Evolutionary conservation across 1,140 invertebrate genomes (phyloP).

Genomic region (Galendromus occidentalis): DNA sequence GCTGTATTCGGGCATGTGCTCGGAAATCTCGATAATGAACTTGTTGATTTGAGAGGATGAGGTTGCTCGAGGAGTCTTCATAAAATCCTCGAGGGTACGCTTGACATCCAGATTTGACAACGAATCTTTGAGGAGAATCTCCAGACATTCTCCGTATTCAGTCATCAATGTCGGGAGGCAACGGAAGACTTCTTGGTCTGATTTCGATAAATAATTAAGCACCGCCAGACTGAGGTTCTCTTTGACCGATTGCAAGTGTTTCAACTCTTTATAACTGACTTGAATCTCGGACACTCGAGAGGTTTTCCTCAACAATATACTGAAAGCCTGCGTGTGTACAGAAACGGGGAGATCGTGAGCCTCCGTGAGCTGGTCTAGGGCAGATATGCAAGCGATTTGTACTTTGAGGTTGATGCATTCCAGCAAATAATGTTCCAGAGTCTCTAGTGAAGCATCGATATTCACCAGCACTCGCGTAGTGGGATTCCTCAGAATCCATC

Average conservation of each 20-base stretch:
- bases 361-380: neutral
- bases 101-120: too few species aligned
- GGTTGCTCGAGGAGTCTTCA: too few species aligned
- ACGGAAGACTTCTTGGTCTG: neutral
- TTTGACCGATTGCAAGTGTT: neutral
- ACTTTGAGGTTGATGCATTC: neutral
- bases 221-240: neutral
- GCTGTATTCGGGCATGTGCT: too few species aligned
- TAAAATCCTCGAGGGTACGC: too few species aligned
- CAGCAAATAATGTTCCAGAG: neutral
- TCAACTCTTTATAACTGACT: neutral
- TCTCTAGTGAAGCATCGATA: neutral
- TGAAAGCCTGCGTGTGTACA: neutral
- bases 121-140: too few species aligned
- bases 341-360: neutral
- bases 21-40: too few species aligned
- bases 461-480: neutral
- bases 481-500: neutral
- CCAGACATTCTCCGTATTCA: too few species aligned
- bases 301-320: neutral
- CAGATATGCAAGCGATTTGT: slow-evolving; percentile 5
- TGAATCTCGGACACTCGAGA: neutral
- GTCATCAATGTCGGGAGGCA: too few species aligned
- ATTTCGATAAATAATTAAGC: neutral
- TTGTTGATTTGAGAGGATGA: too few species aligned